Percentiles rank a stretch among this genome's conserved stretches.
phyloP scores from a whole-genome alignment of 1,140 invertebrate genomes.

The Drosophila parabipectinata region DNA sequence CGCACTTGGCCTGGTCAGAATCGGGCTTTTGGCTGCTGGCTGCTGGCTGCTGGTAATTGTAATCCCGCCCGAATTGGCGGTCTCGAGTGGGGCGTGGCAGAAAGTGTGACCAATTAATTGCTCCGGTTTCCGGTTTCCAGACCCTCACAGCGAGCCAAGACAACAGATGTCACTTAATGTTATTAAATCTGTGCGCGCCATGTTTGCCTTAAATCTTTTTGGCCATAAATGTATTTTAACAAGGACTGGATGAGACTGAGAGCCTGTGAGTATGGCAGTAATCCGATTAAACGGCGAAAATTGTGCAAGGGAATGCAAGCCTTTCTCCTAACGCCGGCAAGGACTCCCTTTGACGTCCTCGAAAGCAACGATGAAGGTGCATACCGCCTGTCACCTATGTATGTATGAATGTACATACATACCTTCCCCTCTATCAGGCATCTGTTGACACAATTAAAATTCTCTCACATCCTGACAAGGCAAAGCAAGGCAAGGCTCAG shows the following conservation, averaged over 20 bases:
- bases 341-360: constrained; percentile 22
- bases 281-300: constrained; percentile 70
- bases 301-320: constrained; percentile 63
- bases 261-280: constrained; percentile 10
- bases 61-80: not conserved
- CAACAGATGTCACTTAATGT: constrained; percentile 49
- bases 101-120: constrained; percentile 34
- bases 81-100: not conserved
- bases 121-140: constrained; percentile 12
- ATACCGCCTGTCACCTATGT: constrained; percentile 13
- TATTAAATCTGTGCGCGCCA: constrained; percentile 40
- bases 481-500: constrained; percentile 1
- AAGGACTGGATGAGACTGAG: constrained; percentile 24
- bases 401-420: not conserved
- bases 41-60: constrained; percentile 1
- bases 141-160: constrained; percentile 7
- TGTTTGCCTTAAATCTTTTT: constrained; percentile 23
- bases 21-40: constrained; percentile 1
- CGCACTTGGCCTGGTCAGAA: constrained; percentile 43
- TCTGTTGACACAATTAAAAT: constrained; percentile 66
- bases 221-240: constrained; percentile 49
- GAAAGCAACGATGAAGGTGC: constrained; percentile 10
- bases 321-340: constrained; percentile 21
- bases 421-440: not conserved
- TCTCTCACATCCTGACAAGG: constrained; percentile 14